A percentile compares a stretch with the other conserved stretches of the same genome.
These are phyloP conservation scores for Nothoprocta pentlandii DNA, from an alignment of 2,113 vertebrate species.

Conservation along the genomic window DNA sequence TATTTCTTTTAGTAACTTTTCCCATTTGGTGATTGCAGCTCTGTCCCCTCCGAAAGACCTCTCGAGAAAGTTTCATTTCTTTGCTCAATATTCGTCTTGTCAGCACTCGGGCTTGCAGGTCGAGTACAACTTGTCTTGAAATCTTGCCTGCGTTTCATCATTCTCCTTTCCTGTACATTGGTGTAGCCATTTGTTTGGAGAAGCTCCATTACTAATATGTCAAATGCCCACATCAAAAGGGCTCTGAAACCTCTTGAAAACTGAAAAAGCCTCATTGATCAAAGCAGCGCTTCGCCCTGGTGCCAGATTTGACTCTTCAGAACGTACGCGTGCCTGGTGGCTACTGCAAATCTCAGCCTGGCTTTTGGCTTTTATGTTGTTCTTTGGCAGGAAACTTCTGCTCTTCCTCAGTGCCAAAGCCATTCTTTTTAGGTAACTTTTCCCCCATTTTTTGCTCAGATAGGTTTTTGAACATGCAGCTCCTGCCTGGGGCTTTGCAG, in stretches of 20 bases:
- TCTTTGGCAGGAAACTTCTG: not conserved
- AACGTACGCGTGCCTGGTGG: rapidly evolving
- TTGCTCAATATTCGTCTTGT: not conserved
- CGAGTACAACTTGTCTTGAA: rapidly evolving
- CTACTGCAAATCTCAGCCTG: rapidly evolving
- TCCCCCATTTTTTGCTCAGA: not conserved
- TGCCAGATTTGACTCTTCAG: not conserved
- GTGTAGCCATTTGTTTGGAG: not conserved
- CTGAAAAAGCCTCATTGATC: not conserved
- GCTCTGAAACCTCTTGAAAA: not conserved
- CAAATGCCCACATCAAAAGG: conserved; percentile 10
- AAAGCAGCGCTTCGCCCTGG: rapidly evolving
- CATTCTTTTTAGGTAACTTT: not conserved
- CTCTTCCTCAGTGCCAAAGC: not conserved
- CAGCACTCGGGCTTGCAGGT: not conserved
- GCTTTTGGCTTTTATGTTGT: rapidly evolving
- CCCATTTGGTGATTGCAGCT: not conserved
- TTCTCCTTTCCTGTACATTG: not conserved
- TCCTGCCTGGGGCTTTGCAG: not conserved
- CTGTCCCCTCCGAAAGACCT: not conserved
- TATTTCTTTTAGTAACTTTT: not conserved
- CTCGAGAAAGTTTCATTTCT: conserved; percentile 13
- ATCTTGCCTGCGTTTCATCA: not conserved
- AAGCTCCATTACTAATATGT: not conserved
- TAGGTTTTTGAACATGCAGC: rapidly evolving